These are phyloP conservation scores for Maccullochella peelii DNA, from an alignment of 2,113 vertebrate genomes.

Conservation along the genomic window DNA sequence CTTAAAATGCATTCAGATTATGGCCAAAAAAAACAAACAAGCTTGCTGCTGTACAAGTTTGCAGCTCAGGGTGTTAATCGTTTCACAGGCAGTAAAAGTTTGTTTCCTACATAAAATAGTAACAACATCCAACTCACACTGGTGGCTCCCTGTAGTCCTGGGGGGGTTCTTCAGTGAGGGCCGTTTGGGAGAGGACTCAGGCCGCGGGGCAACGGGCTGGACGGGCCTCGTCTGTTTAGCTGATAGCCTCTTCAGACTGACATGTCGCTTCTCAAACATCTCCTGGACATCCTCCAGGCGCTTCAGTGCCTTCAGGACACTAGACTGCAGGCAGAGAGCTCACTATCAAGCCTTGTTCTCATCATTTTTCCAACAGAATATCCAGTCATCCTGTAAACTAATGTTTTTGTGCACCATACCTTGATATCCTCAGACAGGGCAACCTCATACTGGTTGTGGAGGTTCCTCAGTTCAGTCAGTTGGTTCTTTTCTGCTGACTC, in stretches of 20 bases:
- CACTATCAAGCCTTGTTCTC: background rate
- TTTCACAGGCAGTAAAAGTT: background rate
- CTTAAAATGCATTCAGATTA: background rate
- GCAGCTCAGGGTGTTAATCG: background rate
- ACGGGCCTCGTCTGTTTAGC: conserved; percentile 94
- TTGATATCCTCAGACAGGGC: conserved; percentile 89
- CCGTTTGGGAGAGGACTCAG: conserved; percentile 94
- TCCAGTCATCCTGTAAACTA: background rate
- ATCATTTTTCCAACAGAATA: background rate
- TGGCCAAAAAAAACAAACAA: too few relatives aligned
- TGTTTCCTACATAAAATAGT: background rate
- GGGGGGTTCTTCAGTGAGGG: conserved; percentile 84
- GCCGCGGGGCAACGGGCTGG: conserved; percentile 93
- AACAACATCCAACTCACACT: conserved; percentile 75
- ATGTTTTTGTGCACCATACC: conserved; percentile 77
- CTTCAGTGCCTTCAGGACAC: conserved; percentile 88
- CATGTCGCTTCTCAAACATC: conserved; percentile 94
- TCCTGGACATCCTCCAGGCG: conserved; percentile 92
- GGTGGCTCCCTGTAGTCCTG: conserved; percentile 78
- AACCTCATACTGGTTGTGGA: conserved; percentile 92
- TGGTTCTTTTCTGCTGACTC: conserved; percentile 87
- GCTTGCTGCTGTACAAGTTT: background rate
- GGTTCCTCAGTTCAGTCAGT: conserved; percentile 87
- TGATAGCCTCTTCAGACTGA: conserved; percentile 93
- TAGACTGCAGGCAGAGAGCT: conserved; percentile 78